Conservation (phyloP, 2,888 invertebrate genomes). For the Elysia crispata region DNA sequence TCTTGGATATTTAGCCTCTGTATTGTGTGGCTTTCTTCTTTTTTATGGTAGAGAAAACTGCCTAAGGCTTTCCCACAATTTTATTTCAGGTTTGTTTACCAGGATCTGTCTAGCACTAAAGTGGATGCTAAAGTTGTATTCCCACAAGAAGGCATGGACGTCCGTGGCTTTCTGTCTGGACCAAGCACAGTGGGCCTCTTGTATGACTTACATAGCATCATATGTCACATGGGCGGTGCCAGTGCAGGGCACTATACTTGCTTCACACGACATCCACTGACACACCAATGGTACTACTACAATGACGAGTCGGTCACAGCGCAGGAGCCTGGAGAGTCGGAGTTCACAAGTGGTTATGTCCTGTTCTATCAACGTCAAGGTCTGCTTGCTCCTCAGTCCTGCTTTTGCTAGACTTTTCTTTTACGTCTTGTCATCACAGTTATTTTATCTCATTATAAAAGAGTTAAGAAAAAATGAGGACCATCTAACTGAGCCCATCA, state of each 20-base stretch:
- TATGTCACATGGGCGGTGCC: slow-evolving; percentile 83
- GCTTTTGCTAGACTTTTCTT: neutral
- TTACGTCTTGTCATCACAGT: neutral
- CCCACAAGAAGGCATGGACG: slow-evolving; percentile 81
- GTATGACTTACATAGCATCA: slow-evolving; percentile 83
- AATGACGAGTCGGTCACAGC: slow-evolving; percentile 81
- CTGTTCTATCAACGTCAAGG: slow-evolving; percentile 83
- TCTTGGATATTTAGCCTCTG: too few species aligned
- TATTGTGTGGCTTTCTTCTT: too few species aligned
- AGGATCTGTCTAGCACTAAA: slow-evolving; percentile 82
- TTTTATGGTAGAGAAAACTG: neutral
- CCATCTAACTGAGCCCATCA: too few species aligned
- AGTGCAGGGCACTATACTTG: slow-evolving; percentile 83
- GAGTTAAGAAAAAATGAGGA: too few species aligned
- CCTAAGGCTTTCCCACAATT: slow-evolving; percentile 23
- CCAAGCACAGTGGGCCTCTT: slow-evolving; percentile 74
- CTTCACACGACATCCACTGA: slow-evolving; percentile 81
- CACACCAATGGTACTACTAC: slow-evolving; percentile 82
- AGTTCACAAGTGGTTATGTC: slow-evolving; percentile 82
- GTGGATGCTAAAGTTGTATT: slow-evolving; percentile 82
- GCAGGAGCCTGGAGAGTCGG: slow-evolving; percentile 81
- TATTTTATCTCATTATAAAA: neutral
- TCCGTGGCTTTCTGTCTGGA: slow-evolving; percentile 79
- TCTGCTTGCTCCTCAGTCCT: slow-evolving; percentile 42
- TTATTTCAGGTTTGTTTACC: slow-evolving; percentile 81